These are phyloP conservation scores for Trachops cirrhosus DNA, from an alignment of 2,797 vertebrate species.

Conservation along the genomic window DNA sequence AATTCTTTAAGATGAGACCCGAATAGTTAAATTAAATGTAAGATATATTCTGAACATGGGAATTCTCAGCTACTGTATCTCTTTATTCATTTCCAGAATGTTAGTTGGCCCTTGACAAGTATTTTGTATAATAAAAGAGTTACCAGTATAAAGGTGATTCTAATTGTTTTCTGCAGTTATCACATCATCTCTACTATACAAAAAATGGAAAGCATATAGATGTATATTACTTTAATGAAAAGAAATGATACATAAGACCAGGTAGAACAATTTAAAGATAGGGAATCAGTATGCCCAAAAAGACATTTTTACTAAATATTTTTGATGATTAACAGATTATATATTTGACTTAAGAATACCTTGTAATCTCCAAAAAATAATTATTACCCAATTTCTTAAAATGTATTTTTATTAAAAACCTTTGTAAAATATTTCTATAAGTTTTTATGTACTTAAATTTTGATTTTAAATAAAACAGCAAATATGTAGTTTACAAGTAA, in stretches of 20 bases:
- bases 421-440: not conserved
- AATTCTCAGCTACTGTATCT: not conserved
- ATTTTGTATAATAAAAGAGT: not conserved
- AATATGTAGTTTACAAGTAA: not conserved
- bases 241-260: not conserved
- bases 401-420: not conserved
- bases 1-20: conserved; percentile 61
- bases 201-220: not conserved
- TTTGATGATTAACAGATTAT: not conserved
- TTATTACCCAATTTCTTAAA: not conserved
- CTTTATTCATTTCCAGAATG: not conserved
- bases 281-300: not conserved
- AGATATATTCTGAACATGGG: not conserved
- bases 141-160: not conserved
- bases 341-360: not conserved
- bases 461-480: not conserved
- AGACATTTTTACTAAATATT: not conserved
- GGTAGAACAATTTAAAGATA: not conserved
- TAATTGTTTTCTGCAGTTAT: not conserved
- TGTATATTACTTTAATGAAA: not conserved
- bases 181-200: not conserved
- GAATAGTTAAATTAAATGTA: not conserved
- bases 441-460: not conserved
- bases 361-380: not conserved
- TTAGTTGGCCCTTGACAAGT: not conserved